phyloP scores from a whole-genome alignment of 2,113 vertebrate genomes.

The Amphilophus citrinellus region DNA sequence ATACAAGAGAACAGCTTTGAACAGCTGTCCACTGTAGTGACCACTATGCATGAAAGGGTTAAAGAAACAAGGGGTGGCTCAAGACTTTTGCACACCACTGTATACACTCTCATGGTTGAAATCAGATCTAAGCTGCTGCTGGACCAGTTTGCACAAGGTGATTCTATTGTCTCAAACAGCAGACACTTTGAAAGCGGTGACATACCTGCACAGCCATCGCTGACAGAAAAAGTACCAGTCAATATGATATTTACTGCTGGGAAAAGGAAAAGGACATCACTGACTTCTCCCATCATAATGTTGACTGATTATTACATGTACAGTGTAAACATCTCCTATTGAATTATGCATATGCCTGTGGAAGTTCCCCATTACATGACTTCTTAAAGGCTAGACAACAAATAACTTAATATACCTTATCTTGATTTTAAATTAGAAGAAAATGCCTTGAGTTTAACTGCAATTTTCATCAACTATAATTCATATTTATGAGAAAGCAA shows the following conservation, averaged over 20 bases:
- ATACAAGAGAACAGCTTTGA: too few relatives aligned
- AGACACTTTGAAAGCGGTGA: not conserved
- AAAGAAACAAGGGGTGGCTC: not conserved
- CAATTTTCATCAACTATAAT: not conserved
- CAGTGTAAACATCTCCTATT: not conserved
- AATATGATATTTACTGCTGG: not conserved
- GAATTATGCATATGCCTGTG: not conserved
- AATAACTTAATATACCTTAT: not conserved
- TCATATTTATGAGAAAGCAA: not conserved
- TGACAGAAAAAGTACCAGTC: not conserved
- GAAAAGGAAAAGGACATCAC: not conserved
- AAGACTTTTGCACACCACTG: not conserved
- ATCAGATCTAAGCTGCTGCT: not conserved
- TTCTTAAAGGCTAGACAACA: not conserved
- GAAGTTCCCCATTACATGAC: not conserved
- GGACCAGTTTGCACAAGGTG: not conserved
- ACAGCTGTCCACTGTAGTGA: too few relatives aligned
- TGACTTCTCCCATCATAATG: not conserved
- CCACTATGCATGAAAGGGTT: too few relatives aligned
- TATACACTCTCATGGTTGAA: not conserved
- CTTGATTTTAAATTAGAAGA: not conserved
- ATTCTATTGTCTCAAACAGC: not conserved
- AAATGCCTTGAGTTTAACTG: not conserved
- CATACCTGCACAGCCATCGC: not conserved
- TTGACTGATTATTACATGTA: not conserved